Base-by-base conservation (phyloP, 2,888 invertebrate genomes). In the Trichopoda pennipes region DNA sequence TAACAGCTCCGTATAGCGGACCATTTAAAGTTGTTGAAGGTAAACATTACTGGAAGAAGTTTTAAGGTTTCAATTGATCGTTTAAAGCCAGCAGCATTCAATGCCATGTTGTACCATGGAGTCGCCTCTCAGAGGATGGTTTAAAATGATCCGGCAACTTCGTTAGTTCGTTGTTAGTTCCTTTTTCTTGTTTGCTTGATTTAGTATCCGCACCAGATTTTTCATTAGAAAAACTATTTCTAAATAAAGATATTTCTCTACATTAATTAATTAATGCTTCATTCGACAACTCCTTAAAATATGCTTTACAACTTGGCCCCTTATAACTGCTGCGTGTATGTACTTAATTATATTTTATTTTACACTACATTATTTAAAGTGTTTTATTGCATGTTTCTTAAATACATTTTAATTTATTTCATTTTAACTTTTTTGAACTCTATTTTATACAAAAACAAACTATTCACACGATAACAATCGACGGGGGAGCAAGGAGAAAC, bases 361-460 rank as follows among this genome's bases (percentile, higher is more conserved):
- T 64, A 63, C 69, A 64, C 56, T 60, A 66, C 66, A 80, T 69
- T 68, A 75, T 69, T 74, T 78, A 70, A 69, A 28, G 17, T 42
- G 28, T 60, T 51, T 19, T 66, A 55, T 75, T 69, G 81, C 81
- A 75, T 82, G 81, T 38, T 70, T 55, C 56, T 74, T 64, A 38
- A 58, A 66, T 28, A 75, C 66, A 21, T 81, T 72, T 58, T 35
- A 42, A 38, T 56, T 63, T 44, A n/a, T 44, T n/a, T 7, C n/a
- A n/a, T 14, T 61, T 56, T 58, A 70, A 38, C 35, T 17, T 28
- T 4, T 3, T 63, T 51, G 19, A 51, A 53, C 74, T 58, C 32
- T 38, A 61, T 49, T 73, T n/a, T n/a, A n/a, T n/a, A n/a, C n/a
- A 74, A 69, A 64, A 81, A 77, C 73, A 53, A 69, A 66, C 74